Evolutionary conservation across 64 coral and sea anemone genomes (phyloP).

Genomic region (Pachyseris speciosa): DNA sequence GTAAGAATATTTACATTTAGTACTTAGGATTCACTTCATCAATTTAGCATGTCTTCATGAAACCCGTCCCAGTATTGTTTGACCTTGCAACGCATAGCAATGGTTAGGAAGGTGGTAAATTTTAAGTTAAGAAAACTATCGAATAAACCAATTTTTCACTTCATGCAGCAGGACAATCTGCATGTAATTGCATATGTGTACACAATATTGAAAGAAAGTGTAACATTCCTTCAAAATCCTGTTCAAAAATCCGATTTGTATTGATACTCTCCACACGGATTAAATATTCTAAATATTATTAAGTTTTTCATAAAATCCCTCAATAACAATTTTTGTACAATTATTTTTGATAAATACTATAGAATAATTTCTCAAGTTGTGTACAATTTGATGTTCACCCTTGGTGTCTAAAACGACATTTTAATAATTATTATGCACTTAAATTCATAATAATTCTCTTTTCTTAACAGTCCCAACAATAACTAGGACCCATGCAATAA

Average conservation of each 20-base stretch:
- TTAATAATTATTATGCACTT: not conserved
- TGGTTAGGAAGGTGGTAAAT: too few relatives aligned
- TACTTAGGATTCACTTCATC: too few relatives aligned
- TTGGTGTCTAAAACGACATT: not conserved
- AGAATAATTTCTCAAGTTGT: not conserved
- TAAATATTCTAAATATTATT: constrained; percentile 23
- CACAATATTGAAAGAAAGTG: not conserved
- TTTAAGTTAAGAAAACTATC: too few relatives aligned
- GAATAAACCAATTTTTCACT: too few relatives aligned
- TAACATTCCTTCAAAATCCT: not conserved
- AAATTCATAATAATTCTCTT: not conserved
- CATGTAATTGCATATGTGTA: not conserved
- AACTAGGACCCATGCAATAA: constrained; percentile 8
- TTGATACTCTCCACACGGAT: not conserved
- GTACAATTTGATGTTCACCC: not conserved
- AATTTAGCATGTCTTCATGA: too few relatives aligned
- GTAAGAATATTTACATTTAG: too few relatives aligned
- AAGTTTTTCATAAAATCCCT: constrained; percentile 36
- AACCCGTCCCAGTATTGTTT: too few relatives aligned
- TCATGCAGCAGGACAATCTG: not conserved
- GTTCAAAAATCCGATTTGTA: not conserved
- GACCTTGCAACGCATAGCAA: too few relatives aligned
- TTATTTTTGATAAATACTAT: constrained; percentile 31
- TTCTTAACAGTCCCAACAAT: not conserved
- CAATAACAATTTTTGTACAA: constrained; percentile 24